Evolutionary conservation across 1,140 invertebrate genomes (phyloP), one percentile per base, ranked within the genome.

Genomic region (Rhyzopertha dominica): DNA sequence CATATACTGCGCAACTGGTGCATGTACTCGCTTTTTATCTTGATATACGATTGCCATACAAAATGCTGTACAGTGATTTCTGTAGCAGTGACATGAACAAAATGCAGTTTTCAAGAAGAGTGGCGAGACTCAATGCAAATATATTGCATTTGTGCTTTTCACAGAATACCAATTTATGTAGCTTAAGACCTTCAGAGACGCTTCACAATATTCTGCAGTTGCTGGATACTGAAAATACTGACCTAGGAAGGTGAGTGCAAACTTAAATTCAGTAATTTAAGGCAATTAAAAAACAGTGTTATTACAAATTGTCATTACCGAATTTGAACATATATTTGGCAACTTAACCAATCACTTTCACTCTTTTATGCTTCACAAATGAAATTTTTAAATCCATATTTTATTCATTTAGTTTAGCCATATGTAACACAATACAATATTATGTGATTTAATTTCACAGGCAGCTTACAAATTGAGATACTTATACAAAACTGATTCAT

Each of bases 1-100:
- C 82, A 32, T 88, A 90, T 63, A 81, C 82, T 12, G 82, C 86
- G 41, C 89, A 94, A 72, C 70, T 92, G 47, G 75, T 86, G n/a
- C 80, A 81, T 61, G 73, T 89, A 50, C 67, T 90, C 38, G 81
- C 87, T 20, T 85, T 80, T 70, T 84, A 84, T 61, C 71, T 91
- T 25, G 82, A 89, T 68, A 73, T 86, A 32, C 70, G 77, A 56
- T 68, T 90, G 59, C 88, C 87, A 22, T 80, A 82, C 55, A 80
- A 81, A 66, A 13, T 23, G 17, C 25, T 52, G 76, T 79, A 41
- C 61, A 86, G 84, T 61, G 85, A 88, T 63, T 89, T 90, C 66
- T 85, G 80, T 61, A 72, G 70, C 25, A 76, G 74, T 56, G 47
- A 53, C 22, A 69, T 86, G 59, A 78, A 74, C 34, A 79, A 84